phyloP scores from a whole-genome alignment of 2,113 vertebrate species.

The Indicator indicator region DNA sequence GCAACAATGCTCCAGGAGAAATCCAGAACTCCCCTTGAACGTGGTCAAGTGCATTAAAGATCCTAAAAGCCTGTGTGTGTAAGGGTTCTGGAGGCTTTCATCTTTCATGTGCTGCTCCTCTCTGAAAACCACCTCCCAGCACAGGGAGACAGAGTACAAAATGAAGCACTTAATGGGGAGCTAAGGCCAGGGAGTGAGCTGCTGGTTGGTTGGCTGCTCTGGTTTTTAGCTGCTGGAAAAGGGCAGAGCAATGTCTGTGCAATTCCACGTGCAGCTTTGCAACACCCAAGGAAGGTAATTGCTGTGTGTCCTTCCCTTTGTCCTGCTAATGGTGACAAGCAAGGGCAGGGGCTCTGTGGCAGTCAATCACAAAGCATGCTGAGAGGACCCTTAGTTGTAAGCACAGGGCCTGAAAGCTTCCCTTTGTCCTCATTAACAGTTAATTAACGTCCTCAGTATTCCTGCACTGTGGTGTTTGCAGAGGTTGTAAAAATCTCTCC shows the following conservation, averaged over 20 bases:
- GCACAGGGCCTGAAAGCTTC: neutral
- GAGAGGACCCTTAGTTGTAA: neutral
- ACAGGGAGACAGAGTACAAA: neutral
- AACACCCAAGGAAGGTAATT: neutral
- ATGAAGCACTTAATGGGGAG: slow-evolving; percentile 5
- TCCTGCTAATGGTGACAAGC: neutral
- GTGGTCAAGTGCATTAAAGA: neutral
- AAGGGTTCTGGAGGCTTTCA: neutral
- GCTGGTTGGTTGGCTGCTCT: neutral
- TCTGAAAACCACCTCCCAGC: neutral
- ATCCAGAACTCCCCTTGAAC: neutral
- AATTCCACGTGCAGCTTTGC: rapidly evolving
- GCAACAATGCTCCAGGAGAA: neutral
- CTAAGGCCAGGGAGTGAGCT: neutral
- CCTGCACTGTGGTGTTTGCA: rapidly evolving
- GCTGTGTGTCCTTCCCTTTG: neutral
- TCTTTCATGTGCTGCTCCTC: neutral
- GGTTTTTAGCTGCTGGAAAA: neutral
- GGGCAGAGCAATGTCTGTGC: neutral
- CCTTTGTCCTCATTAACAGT: neutral
- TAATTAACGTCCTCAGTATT: neutral
- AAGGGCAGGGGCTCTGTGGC: neutral
- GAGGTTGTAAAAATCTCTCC: neutral
- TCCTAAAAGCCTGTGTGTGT: neutral
- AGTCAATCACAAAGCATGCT: rapidly evolving